Conservation (phyloP, 2,113 vertebrate genomes). For the Odocoileus hemionus region DNA sequence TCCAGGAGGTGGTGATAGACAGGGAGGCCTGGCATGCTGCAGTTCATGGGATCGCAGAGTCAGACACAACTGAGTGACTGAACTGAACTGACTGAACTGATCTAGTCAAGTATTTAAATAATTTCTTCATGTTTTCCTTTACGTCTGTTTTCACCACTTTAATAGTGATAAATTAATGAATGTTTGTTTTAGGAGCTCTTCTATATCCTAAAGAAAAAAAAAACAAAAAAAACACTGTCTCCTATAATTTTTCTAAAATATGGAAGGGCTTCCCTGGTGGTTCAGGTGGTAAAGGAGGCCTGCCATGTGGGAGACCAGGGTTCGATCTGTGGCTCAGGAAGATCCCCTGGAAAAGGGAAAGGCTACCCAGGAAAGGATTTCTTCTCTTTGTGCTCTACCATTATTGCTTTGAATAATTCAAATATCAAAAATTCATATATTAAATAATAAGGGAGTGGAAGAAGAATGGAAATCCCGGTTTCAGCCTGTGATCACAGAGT, state of each 20-base stretch:
- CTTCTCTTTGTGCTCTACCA: background rate
- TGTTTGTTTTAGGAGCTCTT: background rate
- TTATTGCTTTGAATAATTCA: background rate
- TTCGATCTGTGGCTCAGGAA: background rate
- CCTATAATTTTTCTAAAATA: background rate
- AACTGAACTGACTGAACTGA: background rate
- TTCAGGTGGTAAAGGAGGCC: background rate
- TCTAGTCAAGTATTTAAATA: background rate
- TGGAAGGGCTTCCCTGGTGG: background rate
- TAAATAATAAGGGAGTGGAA: background rate
- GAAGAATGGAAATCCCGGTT: background rate
- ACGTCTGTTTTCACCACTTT: background rate
- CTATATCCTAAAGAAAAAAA: background rate
- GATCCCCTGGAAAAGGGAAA: background rate
- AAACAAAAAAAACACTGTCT: background rate
- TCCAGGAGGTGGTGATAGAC: background rate
- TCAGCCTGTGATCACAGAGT: background rate
- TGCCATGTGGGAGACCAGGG: accelerated
- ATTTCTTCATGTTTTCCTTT: background rate
- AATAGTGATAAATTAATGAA: background rate
- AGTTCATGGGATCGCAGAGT: accelerated
- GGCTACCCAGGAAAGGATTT: background rate
- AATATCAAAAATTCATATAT: background rate
- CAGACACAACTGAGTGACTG: background rate
- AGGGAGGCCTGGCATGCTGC: background rate